Evolutionary conservation across 2,888 invertebrate species (phyloP), one percentile per base, ranked within the genome.

Genomic region (Megastigmus dorsalis): DNA sequence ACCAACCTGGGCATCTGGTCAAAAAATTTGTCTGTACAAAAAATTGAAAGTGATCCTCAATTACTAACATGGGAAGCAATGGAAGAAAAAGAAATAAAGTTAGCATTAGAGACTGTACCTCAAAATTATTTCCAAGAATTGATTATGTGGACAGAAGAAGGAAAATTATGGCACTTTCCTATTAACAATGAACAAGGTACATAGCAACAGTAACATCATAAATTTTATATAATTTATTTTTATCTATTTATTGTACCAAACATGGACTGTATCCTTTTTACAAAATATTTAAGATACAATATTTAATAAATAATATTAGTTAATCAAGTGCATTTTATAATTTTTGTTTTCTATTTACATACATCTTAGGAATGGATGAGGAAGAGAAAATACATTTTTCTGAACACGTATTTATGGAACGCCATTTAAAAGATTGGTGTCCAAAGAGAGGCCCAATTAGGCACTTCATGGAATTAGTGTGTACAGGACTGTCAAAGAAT

Each of bases 391-490:
- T 93, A 0, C 93, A 95, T 80, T 99, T 99, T 87, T 93, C 96
- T 0, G 97, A 99, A 79, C 99, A 99, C 86, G 92, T 99, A 28
- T 98, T 99, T 88, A 89, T 99, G 10, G 98, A 98, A 76, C 90
- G 92, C 15, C 93, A 95, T 84, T 89, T 99, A 15, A 93, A 95
- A 81, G 92, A 91, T 0, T 97, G 97, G 95, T 98, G 99, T 85
- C 98, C 99, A 0, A 91, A 89, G 54, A 92, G 91, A 80, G 99
- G 98, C 0, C 98, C 99, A 0, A 90, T 99, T 78, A 91, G 97
- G 6, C 96, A 98, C 88, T 99, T 97, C 86, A 99, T 99, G 99
- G 98, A 99, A 84, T 90, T 99, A 5, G 98, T 99, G 0, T 94
- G 95, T 80, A 92, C 94, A 0, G 99, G 98, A 4, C 90, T 99